phyloP scores from a whole-genome alignment of 2,888 invertebrate genomes.

The Pantelozetes paolii region DNA sequence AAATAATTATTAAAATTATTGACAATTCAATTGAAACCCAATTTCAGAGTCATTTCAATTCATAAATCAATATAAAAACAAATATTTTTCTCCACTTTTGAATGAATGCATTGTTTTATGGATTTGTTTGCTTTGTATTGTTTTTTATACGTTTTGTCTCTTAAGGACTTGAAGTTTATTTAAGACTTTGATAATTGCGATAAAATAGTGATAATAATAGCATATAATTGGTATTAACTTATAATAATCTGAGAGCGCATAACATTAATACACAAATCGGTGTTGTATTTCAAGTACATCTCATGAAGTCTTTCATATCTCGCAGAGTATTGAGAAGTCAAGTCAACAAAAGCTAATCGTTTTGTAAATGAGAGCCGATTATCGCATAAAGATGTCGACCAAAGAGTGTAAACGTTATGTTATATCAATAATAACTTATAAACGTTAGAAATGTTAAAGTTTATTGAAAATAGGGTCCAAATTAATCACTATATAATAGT shows the following conservation, averaged over 20 bases:
- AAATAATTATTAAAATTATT: too few relatives aligned
- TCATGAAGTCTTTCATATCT: conserved; percentile 16
- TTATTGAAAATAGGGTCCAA: conserved; percentile 7
- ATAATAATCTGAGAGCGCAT: not conserved
- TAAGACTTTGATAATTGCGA: conserved; percentile 2
- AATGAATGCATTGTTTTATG: not conserved
- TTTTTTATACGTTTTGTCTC: not conserved
- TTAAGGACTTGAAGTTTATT: conserved; percentile 27
- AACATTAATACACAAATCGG: conserved; percentile 25
- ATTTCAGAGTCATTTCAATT: too few relatives aligned
- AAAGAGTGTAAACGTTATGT: not conserved
- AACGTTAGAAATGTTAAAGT: conserved; percentile 21
- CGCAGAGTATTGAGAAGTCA: conserved; percentile 23
- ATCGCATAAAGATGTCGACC: conserved; percentile 20
- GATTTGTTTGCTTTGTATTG: not conserved
- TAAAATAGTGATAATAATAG: conserved; percentile 6
- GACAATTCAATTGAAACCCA: too few relatives aligned
- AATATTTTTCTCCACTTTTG: not conserved
- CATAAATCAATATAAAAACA: not conserved
- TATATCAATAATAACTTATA: too few relatives aligned
- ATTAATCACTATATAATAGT: conserved; percentile 20
- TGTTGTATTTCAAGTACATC: conserved; percentile 24
- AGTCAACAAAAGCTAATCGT: conserved; percentile 30
- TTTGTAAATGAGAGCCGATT: conserved; percentile 6
- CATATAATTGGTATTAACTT: not conserved